Evolutionary conservation across 2,113 vertebrate genomes (phyloP).

Genomic region (Emydura subglobosa): DNA sequence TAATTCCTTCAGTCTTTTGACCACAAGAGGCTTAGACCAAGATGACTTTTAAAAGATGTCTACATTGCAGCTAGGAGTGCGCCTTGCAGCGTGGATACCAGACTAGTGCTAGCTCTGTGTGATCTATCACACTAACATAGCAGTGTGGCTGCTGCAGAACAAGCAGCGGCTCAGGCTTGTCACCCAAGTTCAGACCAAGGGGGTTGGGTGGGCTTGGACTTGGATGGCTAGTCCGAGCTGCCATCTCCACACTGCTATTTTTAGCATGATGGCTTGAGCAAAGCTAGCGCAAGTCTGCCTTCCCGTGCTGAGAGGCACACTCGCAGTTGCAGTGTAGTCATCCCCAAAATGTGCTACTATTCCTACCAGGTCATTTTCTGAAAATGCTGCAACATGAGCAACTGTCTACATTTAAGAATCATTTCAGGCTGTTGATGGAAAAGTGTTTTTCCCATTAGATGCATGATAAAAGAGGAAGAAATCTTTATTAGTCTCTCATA

Average conservation of each 20-base stretch:
- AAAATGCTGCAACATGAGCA: conserved; percentile 9
- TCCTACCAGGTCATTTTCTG: conserved; percentile 12
- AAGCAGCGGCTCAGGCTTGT: not conserved
- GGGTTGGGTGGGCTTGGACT: not conserved
- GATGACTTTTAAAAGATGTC: not conserved
- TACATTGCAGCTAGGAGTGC: not conserved
- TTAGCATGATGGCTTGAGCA: not conserved
- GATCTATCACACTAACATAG: not conserved
- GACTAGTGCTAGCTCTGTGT: not conserved
- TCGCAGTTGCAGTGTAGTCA: not conserved
- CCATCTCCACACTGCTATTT: not conserved
- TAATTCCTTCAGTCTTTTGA: not conserved
- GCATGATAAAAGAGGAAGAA: not conserved
- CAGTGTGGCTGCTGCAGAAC: not conserved
- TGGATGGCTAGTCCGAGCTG: not conserved
- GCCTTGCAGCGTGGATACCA: not conserved
- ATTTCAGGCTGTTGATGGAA: conserved; percentile 12
- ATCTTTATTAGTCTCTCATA: not conserved
- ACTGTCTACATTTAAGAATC: not conserved
- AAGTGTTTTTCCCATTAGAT: not conserved
- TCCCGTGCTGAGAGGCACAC: not conserved
- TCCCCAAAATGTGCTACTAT: not conserved
- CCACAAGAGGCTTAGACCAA: not conserved
- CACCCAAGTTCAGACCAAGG: not conserved
- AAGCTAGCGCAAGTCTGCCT: not conserved